phyloP scores from a whole-genome alignment of 2,888 invertebrate species.

The Meteorus colon region DNA sequence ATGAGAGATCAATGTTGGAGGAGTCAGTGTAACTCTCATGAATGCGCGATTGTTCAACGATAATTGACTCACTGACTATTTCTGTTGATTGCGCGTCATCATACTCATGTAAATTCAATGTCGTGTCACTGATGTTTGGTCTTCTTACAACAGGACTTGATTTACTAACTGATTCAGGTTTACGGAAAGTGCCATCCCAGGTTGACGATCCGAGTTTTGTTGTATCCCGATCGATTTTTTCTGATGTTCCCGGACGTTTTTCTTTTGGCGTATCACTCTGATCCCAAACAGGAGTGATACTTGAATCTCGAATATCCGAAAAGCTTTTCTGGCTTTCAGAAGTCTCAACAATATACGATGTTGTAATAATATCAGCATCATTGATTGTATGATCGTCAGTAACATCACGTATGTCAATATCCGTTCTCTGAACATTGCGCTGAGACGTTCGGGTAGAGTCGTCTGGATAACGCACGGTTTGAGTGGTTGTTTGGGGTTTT shows the following conservation, averaged over 20 bases:
- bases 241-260: conserved; percentile 55
- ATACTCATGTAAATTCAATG: conserved; percentile 52
- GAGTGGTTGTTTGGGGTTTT: conserved; percentile 63
- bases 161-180: conserved; percentile 42
- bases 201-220: conserved; percentile 62
- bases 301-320: conserved; percentile 58
- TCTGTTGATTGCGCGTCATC: conserved; percentile 44
- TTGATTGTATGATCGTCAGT: conserved; percentile 67
- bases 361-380: conserved; percentile 62
- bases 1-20: conserved; percentile 57
- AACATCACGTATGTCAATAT: conserved; percentile 63
- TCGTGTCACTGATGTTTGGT: conserved; percentile 56
- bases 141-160: conserved; percentile 36
- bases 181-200: conserved; percentile 67
- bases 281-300: conserved; percentile 51
- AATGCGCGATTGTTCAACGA: conserved; percentile 56
- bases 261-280: conserved; percentile 45
- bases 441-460: conserved; percentile 46
- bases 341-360: conserved; percentile 66
- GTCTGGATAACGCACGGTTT: conserved; percentile 45
- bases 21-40: conserved; percentile 60
- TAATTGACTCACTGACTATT: conserved; percentile 52
- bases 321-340: conserved; percentile 64
- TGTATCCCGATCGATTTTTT: conserved; percentile 53
- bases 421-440: conserved; percentile 40